Percentiles rank a stretch among this genome's conserved stretches.
These are phyloP conservation scores for Ctenicera cuprea DNA, from an alignment of 2,888 invertebrate species.

Conservation along the genomic window DNA sequence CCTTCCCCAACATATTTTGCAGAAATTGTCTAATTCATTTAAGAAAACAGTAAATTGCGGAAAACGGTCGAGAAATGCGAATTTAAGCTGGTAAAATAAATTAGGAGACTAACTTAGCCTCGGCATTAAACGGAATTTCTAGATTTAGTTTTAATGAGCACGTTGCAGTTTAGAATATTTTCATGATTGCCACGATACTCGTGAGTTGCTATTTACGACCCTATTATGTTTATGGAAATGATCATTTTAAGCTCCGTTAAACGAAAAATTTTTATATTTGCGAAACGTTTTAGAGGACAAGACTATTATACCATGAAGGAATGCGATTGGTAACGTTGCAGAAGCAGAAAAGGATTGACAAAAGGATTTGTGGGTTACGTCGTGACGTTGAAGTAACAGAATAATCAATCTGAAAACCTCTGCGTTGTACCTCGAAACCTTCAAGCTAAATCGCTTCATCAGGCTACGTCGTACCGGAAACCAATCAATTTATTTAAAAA, in stretches of 20 bases:
- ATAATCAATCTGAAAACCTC: constrained; percentile 29
- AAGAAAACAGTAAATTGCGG: constrained; percentile 48
- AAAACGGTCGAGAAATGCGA: constrained; percentile 46
- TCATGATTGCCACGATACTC: not conserved
- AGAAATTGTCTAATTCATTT: constrained; percentile 50
- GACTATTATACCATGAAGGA: constrained; percentile 11
- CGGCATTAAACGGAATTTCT: constrained; percentile 41
- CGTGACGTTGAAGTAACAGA: constrained; percentile 26
- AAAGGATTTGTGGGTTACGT: constrained; percentile 18
- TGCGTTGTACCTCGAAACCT: constrained; percentile 22
- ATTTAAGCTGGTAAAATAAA: constrained; percentile 50
- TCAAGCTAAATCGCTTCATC: constrained; percentile 26
- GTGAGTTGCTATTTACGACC: not conserved
- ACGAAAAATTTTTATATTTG: not conserved
- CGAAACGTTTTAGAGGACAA: not conserved
- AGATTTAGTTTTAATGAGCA: constrained; percentile 46
- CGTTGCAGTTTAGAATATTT: constrained; percentile 27
- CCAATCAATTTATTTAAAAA: constrained; percentile 33
- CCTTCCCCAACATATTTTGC: constrained; percentile 32
- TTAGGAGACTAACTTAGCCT: constrained; percentile 43
- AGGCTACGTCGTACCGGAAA: constrained; percentile 10
- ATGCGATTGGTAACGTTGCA: constrained; percentile 3
- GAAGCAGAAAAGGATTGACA: constrained; percentile 19
- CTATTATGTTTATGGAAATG: constrained; percentile 9
- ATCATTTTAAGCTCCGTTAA: constrained; percentile 10